Evolutionary conservation across 2,113 vertebrate genomes (phyloP).

Genomic region (Rutilus rutilus): DNA sequence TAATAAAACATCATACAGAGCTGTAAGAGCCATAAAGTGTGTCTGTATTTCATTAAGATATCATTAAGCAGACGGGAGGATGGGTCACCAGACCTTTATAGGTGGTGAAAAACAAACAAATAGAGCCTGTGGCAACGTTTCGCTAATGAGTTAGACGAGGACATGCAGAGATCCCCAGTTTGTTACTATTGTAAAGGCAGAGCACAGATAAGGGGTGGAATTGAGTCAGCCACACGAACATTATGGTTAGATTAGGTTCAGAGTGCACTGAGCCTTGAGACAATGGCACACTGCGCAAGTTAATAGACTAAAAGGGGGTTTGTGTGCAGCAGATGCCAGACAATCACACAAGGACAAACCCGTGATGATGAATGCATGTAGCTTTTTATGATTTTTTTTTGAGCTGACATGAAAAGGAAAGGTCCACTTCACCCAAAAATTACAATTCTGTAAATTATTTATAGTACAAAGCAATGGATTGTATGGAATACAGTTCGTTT

Average conservation of each 20-base stretch:
- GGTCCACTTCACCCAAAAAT: background rate
- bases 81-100: slow-evolving; percentile 30
- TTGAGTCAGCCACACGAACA: slow-evolving; percentile 21
- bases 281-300: background rate
- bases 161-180: background rate
- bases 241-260: slow-evolving; percentile 28
- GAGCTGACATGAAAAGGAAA: background rate
- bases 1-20: slow-evolving; percentile 29
- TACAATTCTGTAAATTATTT: background rate
- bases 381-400: background rate
- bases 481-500: background rate
- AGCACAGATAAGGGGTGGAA: background rate
- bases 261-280: background rate
- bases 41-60: slow-evolving; percentile 40
- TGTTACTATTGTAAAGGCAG: slow-evolving; percentile 10
- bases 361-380: background rate
- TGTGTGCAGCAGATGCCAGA: background rate
- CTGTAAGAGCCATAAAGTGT: background rate
- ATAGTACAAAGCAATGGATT: background rate
- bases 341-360: background rate
- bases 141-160: slow-evolving; percentile 8
- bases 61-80: slow-evolving; percentile 30
- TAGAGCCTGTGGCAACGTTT: slow-evolving; percentile 24
- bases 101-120: slow-evolving; percentile 37
- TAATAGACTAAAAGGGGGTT: slow-evolving; percentile 15